These are phyloP conservation scores for Pantherophis alleghaniensis DNA, from an alignment of 2,797 vertebrate genomes.

Conservation along the genomic window DNA sequence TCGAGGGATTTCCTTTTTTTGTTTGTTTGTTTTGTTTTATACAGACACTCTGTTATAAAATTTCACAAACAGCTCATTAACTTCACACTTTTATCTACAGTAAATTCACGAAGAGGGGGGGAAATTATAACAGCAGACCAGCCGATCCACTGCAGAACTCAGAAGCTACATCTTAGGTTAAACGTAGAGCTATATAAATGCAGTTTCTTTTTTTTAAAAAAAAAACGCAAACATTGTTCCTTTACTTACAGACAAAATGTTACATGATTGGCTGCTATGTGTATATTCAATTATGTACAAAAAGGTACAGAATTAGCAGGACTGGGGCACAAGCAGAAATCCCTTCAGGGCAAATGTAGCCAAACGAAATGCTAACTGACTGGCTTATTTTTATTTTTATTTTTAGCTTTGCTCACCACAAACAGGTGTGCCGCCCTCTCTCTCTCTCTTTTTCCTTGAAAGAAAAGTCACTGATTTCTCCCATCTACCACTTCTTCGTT, in stretches of 20 bases:
- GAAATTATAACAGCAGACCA: constrained; percentile 62
- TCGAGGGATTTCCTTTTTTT: constrained; percentile 10
- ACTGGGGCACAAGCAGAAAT: constrained; percentile 72
- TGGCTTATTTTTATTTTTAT: constrained; percentile 52
- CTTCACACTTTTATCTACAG: constrained; percentile 71
- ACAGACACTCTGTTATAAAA: constrained; percentile 58
- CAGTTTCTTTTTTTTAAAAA: constrained; percentile 55
- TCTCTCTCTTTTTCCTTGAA: background rate
- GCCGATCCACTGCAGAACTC: constrained; percentile 68
- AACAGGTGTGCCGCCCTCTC: constrained; percentile 70
- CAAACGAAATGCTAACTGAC: constrained; percentile 70
- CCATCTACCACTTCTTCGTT: constrained; percentile 70
- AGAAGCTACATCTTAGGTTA: constrained; percentile 64
- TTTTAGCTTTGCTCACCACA: constrained; percentile 75
- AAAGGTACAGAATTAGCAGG: constrained; percentile 73
- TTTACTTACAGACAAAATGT: constrained; percentile 76
- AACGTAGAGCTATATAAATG: constrained; percentile 75
- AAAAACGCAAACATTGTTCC: constrained; percentile 68
- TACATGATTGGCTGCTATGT: constrained; percentile 74
- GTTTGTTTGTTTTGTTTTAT: constrained; percentile 23
- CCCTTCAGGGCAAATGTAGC: constrained; percentile 71
- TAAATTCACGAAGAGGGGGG: constrained; percentile 65
- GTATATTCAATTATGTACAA: constrained; percentile 79
- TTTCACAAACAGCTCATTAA: constrained; percentile 62
- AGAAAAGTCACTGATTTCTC: constrained; percentile 69